phyloP scores from a whole-genome alignment of 2,888 invertebrate species.

The Maniola hyperantus region DNA sequence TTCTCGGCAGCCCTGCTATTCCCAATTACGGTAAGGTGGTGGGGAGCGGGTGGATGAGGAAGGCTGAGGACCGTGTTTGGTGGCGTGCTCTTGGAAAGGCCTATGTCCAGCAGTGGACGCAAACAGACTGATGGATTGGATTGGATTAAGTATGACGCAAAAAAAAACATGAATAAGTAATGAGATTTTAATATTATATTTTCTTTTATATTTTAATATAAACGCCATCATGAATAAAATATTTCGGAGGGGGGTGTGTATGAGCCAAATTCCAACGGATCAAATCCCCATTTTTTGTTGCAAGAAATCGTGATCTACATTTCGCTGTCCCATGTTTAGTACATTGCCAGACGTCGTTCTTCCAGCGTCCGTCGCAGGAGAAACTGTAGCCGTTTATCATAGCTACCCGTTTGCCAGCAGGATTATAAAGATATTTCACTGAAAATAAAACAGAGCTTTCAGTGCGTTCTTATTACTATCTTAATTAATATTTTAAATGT shows the following conservation, averaged over 20 bases:
- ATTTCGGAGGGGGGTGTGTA: background rate
- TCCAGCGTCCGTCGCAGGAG: constrained; percentile 1
- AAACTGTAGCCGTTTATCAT: background rate
- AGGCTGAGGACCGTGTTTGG: too few relatives aligned
- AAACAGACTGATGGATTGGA: too few relatives aligned
- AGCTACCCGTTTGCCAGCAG: background rate
- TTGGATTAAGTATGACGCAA: too few relatives aligned
- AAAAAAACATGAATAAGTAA: too few relatives aligned
- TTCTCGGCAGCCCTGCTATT: too few relatives aligned
- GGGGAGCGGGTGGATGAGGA: too few relatives aligned
- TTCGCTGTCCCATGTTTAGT: background rate
- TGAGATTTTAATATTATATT: too few relatives aligned
- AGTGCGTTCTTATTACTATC: background rate
- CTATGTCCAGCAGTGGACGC: too few relatives aligned
- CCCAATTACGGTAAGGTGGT: too few relatives aligned
- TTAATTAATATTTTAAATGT: too few relatives aligned
- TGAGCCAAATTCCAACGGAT: background rate
- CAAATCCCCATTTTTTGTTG: background rate
- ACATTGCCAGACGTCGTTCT: background rate
- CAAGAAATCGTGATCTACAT: background rate
- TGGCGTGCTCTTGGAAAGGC: too few relatives aligned
- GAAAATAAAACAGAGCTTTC: background rate
- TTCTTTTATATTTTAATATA: background rate
- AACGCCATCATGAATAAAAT: background rate
- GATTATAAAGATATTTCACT: background rate